Percentiles rank a stretch among this genome's conserved stretches.
phyloP scores from a whole-genome alignment of 1,140 invertebrate genomes.

The Drosophila ananassae region DNA sequence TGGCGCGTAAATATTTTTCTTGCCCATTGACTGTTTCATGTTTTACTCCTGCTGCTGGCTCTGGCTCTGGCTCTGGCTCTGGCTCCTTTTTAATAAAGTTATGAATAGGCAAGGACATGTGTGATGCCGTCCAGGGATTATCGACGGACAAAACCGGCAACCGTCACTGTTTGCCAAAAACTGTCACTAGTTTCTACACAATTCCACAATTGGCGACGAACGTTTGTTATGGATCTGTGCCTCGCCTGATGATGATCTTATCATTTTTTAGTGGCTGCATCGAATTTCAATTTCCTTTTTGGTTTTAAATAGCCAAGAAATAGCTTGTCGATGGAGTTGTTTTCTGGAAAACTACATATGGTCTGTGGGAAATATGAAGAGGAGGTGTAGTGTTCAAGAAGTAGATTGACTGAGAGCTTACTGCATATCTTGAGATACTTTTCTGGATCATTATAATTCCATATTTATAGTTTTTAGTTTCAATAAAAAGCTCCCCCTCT shows the following conservation, averaged over 20 bases:
- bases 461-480: no score
- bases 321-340: no score
- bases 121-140: slow-evolving; percentile 58
- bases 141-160: slow-evolving; percentile 33
- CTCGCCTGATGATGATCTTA: slow-evolving; percentile 52
- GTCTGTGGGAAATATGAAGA: no score
- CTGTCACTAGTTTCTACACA: slow-evolving; percentile 19
- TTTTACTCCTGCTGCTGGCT: slow-evolving; percentile 36
- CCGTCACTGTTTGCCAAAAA: slow-evolving; percentile 38
- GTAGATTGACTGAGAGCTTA: no score
- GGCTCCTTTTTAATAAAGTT: slow-evolving; percentile 69
- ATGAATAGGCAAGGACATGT: slow-evolving; percentile 67
- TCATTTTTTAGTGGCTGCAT: slow-evolving; percentile 64
- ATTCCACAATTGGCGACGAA: slow-evolving; percentile 7
- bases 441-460: no score
- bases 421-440: no score
- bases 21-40: slow-evolving; percentile 77
- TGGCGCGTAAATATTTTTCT: slow-evolving; percentile 83
- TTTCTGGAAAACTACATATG: no score
- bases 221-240: slow-evolving; percentile 27
- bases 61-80: neutral
- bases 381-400: no score
- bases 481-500: neutral
- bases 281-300: slow-evolving; percentile 50
- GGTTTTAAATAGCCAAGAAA: no score